These are phyloP conservation scores for Apodemia hepburni DNA, from an alignment of 2,888 invertebrate genomes.

Conservation along the genomic window DNA sequence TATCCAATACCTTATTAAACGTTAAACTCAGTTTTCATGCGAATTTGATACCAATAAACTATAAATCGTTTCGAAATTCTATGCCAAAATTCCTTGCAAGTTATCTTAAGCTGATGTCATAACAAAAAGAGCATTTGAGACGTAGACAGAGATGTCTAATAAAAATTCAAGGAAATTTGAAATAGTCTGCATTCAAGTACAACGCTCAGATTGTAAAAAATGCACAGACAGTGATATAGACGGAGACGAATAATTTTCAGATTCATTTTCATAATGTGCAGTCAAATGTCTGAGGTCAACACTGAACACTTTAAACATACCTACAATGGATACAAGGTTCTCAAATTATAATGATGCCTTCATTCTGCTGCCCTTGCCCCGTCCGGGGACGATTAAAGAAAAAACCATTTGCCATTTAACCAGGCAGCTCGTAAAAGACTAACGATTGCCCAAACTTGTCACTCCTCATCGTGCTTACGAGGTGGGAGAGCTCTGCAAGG, in stretches of 20 bases:
- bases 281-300: conserved; percentile 64
- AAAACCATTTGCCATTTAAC: too few relatives aligned
- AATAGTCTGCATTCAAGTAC: conserved; percentile 73
- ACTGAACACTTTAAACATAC: conserved; percentile 18
- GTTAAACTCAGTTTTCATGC: conserved; percentile 30
- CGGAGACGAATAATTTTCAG: conserved; percentile 66
- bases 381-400: too few relatives aligned
- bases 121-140: conserved; percentile 41
- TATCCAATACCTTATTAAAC: conserved; percentile 46
- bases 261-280: conserved; percentile 77
- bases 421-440: too few relatives aligned
- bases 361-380: too few relatives aligned
- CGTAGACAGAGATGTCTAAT: conserved; percentile 57
- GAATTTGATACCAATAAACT: conserved; percentile 38
- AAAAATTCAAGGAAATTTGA: conserved; percentile 78
- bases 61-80: conserved; percentile 12
- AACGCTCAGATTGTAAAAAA: conserved; percentile 70
- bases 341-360: too few relatives aligned
- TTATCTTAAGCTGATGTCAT: conserved; percentile 17
- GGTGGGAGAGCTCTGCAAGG: too few relatives aligned
- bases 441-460: too few relatives aligned
- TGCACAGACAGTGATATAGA: conserved; percentile 66
- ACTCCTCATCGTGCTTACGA: too few relatives aligned
- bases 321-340: neutral
- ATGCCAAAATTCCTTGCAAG: conserved; percentile 39